A percentile compares a stretch with the other conserved stretches of the same genome.
Evolutionary conservation across 2,888 invertebrate genomes (phyloP).

Genomic region (Seira ritae): DNA sequence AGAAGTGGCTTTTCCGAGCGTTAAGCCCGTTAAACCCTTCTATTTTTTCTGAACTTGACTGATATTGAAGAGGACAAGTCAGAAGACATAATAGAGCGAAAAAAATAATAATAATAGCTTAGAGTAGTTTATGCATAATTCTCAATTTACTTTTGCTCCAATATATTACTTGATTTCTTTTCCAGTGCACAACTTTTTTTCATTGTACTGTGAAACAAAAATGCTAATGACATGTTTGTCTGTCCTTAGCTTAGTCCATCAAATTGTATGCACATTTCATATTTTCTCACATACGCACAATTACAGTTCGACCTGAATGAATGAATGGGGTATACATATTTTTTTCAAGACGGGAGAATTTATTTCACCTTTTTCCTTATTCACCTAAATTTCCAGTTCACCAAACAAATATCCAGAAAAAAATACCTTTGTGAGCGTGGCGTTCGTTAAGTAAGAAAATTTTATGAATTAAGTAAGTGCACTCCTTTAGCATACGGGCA

Average conservation of each 20-base stretch:
- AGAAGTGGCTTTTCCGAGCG: too few relatives aligned
- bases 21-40: background rate
- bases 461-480: background rate
- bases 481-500: background rate
- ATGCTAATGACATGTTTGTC: conserved; percentile 7
- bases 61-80: background rate
- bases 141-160: background rate
- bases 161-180: background rate
- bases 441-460: too few relatives aligned
- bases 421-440: background rate
- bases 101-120: background rate
- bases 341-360: background rate
- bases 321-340: too few relatives aligned
- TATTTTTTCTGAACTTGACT: background rate
- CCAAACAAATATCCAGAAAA: background rate
- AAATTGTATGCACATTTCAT: background rate
- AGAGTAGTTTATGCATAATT: background rate
- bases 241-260: background rate
- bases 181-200: background rate
- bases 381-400: background rate
- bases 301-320: background rate
- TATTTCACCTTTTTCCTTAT: background rate
- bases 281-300: background rate
- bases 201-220: background rate
- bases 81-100: background rate